phyloP scores from a whole-genome alignment of 2,797 vertebrate species.

The Zenarchopterus dispar region DNA sequence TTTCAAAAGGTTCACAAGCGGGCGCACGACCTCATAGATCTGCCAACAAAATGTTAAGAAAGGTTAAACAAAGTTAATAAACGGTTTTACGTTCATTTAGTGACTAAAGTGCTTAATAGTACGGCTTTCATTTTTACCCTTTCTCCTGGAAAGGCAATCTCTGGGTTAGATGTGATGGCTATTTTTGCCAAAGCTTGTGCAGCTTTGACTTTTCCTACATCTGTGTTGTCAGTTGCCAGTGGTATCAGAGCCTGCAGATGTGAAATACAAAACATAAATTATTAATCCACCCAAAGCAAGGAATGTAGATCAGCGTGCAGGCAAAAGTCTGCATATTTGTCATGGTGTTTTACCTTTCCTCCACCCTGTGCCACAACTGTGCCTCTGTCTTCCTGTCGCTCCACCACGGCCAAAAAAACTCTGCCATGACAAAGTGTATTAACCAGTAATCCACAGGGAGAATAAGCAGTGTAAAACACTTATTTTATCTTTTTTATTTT shows the following conservation, averaged over 20 bases:
- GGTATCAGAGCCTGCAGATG: constrained; percentile 89
- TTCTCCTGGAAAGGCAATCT: constrained; percentile 96
- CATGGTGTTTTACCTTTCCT: constrained; percentile 88
- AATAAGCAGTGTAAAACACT: background rate
- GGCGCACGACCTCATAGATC: constrained; percentile 96
- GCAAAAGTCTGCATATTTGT: background rate
- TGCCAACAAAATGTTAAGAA: constrained; percentile 55
- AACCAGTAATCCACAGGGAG: constrained; percentile 5
- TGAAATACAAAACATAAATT: constrained; percentile 14
- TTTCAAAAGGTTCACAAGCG: constrained; percentile 89
- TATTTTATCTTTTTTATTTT: background rate
- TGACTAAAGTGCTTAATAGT: background rate
- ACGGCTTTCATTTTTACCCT: constrained; percentile 76
- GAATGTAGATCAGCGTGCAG: background rate
- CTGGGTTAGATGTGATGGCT: constrained; percentile 95
- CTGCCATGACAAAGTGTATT: constrained; percentile 68
- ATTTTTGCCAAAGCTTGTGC: constrained; percentile 97
- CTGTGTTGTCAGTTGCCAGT: constrained; percentile 91
- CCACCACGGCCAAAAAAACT: constrained; percentile 94
- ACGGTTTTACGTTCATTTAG: background rate
- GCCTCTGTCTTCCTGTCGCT: constrained; percentile 92
- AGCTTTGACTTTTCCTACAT: constrained; percentile 91
- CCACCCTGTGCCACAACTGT: constrained; percentile 95
- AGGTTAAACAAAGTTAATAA: background rate
- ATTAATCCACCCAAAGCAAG: constrained; percentile 1